A percentile compares a stretch with the other conserved stretches of the same genome.
These are phyloP conservation scores for Ethmia dodecea DNA, from an alignment of 2,888 invertebrate genomes.

Conservation along the genomic window DNA sequence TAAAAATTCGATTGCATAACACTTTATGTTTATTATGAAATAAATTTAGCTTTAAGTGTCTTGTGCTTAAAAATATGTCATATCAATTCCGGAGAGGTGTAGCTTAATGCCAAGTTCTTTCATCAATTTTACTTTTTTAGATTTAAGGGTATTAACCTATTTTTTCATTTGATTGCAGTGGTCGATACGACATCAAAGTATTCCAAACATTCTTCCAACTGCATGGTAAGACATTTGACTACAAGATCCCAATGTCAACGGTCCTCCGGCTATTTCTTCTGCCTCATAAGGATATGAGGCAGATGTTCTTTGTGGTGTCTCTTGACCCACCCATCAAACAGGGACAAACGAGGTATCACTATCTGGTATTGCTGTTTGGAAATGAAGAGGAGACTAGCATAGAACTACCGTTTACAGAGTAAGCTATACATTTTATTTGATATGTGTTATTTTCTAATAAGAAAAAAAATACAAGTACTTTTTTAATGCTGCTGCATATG, in stretches of 20 bases:
- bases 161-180: conserved; percentile 76
- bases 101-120: no score
- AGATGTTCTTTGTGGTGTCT: conserved; percentile 98
- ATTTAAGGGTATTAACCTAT: no score
- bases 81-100: no score
- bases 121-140: no score
- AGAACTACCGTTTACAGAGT: conserved; percentile 95
- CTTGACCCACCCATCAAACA: conserved; percentile 99
- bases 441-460: no score
- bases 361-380: conserved; percentile 94
- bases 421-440: no score
- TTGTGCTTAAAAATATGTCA: no score
- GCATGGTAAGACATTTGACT: conserved; percentile 99
- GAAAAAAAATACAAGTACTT: no score
- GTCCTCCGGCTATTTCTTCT: conserved; percentile 95
- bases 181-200: conserved; percentile 97
- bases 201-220: conserved; percentile 83
- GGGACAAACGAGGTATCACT: conserved; percentile 99
- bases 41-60: no score
- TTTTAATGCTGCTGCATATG: no score
- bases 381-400: conserved; percentile 96
- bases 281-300: conserved; percentile 98
- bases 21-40: no score
- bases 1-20: no score
- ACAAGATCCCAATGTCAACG: conserved; percentile 98